Conservation (phyloP, 2,888 invertebrate species). For the Biston stratarius region DNA sequence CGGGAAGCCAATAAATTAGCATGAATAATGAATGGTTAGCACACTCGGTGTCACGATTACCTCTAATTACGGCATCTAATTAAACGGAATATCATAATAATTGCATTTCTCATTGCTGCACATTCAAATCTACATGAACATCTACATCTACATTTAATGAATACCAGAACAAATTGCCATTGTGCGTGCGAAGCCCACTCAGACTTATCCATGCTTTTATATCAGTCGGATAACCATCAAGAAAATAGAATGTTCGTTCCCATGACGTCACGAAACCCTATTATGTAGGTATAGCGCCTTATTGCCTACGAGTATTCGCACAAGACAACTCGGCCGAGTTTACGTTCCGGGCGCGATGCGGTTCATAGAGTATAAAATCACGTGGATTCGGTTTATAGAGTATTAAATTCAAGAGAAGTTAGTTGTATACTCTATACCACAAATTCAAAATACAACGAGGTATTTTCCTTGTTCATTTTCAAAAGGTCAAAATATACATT, state of each 20-base stretch:
- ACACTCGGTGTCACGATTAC: constrained; percentile 66
- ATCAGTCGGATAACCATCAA: constrained; percentile 31
- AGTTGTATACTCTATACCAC: too few relatives aligned
- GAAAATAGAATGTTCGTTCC: background rate
- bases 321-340: too few relatives aligned
- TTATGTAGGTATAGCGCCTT: too few relatives aligned
- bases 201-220: constrained; percentile 40
- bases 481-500: too few relatives aligned
- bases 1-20: constrained; percentile 60
- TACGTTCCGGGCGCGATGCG: too few relatives aligned
- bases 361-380: too few relatives aligned
- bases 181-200: constrained; percentile 44
- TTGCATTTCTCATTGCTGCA: constrained; percentile 57
- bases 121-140: constrained; percentile 61
- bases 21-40: constrained; percentile 71
- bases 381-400: too few relatives aligned
- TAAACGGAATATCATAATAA: constrained; percentile 71
- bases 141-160: constrained; percentile 61
- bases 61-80: constrained; percentile 73
- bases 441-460: too few relatives aligned
- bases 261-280: background rate
- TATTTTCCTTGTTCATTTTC: too few relatives aligned
- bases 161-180: constrained; percentile 53
- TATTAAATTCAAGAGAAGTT: too few relatives aligned
- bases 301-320: too few relatives aligned